Base-by-base conservation (phyloP, 2,113 vertebrate genomes). In the Cyanoliseus patagonus region DNA sequence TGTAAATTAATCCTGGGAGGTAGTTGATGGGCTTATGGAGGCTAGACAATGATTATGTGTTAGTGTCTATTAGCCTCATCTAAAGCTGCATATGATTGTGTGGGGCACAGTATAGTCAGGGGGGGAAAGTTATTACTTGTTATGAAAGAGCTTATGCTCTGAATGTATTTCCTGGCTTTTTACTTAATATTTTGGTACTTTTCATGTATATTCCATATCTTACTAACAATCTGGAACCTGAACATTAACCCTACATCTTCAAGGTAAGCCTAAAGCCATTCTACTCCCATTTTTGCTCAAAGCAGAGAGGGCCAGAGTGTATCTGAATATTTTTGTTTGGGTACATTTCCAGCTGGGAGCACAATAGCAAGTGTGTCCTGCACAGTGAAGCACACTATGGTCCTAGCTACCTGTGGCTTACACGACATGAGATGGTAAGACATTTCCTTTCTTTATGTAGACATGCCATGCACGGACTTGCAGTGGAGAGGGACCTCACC, bases 381-480 rank as follows among this genome's bases (percentile, higher is more conserved):
- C 35, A 62, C 64, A 86, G 47, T 70, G 64, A 35, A 92, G 17
- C 24, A 82, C 35, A 5, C 6, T 49, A 11, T 28, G 31, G 35
- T 87, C n/a, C 47, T 66, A 51, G 24, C 14, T 52, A 47, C 30
- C 31, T 92, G 35, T 91, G 57, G 41, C 37, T 95, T 25, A 39
- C 1, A 1, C 75, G 52, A 47, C 2, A 7, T 49, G 44, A 86
- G 47, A 76, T 42, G 37, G 44, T 24, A 79, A 81, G 64, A 86
- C 61, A 51, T 61, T 75, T 90, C 39, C 61, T 90, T 81, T 83
- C 47, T 30, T 83, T 44, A 57, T 28, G 83, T 59, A 88, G 88
- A 30, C 37, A 81, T 52, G 55, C 52, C 83, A 55, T 90, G 95
- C 57, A 93, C 49, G 81, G 84, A 91, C 95, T 94, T 96, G 92